A percentile compares a stretch with the other conserved stretches of the same genome.
Conservation (phyloP, 2,113 vertebrate species). For the Psittacula cyanocephala region DNA sequence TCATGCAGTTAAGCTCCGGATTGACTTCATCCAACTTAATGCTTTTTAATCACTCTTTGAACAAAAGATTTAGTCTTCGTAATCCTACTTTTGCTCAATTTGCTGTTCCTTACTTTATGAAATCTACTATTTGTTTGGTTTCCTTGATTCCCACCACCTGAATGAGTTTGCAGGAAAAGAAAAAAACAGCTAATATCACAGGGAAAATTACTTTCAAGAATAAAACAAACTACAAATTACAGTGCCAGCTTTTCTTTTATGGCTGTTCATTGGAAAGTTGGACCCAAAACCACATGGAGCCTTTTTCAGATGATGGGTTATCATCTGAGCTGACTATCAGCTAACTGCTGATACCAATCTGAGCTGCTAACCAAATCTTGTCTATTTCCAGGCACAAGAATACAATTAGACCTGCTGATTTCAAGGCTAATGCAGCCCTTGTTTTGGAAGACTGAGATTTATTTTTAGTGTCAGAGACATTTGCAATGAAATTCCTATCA, state of each 20-base stretch:
- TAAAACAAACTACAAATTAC: neutral
- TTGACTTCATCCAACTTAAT: conserved; percentile 74
- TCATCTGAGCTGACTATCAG: neutral
- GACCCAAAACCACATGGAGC: neutral
- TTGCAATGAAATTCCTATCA: neutral
- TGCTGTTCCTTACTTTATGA: conserved; percentile 60
- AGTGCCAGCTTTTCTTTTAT: neutral
- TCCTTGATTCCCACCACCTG: neutral
- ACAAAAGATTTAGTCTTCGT: conserved; percentile 75
- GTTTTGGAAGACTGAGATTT: neutral
- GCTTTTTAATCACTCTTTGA: conserved; percentile 79
- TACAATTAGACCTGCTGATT: neutral
- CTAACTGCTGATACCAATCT: accelerated
- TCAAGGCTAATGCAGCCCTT: neutral
- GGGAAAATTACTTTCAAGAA: conserved; percentile 42
- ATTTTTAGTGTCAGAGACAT: neutral
- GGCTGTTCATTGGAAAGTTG: neutral
- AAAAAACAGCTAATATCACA: conserved; percentile 6
- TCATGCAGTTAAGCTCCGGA: conserved; percentile 66
- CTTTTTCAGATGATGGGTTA: neutral
- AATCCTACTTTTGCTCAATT: conserved; percentile 75
- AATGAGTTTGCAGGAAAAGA: neutral
- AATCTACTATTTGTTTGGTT: conserved; percentile 61
- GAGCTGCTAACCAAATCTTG: neutral
- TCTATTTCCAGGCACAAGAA: neutral